Base-by-base conservation (phyloP, 1,140 invertebrate genomes). In the Pygmarrhopalites habei region DNA sequence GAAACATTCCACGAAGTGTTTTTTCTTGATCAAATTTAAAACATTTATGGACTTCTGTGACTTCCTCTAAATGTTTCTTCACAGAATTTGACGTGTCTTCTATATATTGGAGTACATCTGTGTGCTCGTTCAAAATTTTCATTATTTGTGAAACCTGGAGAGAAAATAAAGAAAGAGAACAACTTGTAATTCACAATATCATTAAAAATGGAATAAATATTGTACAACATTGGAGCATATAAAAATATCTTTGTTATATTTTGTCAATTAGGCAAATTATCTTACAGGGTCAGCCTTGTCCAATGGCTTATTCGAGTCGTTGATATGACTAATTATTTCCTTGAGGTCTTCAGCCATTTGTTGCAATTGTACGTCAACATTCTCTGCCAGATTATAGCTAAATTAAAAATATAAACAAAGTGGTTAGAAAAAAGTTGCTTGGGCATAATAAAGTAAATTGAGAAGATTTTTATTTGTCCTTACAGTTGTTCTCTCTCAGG, bases 21-120 rank as follows among this genome's bases (percentile, higher is more conserved):
- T 73, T 72, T 66, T 90, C 87, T 71, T 87, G 87, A 65, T 90
- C 86, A 66, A 85, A 81, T 64, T 85, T 79, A 64, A 89, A 82
- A 19, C 82, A 82, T 62, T 92, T 88, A 74, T 90, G 87, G 71
- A 89, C 83, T 69, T 89, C 86, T 44, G 85, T 82, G 23, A 94
- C 84, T 52, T 90, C 87, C 69, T 94, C 90, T 41, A 93, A 81
- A 73, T 87, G 86, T 23, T 83, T 83, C 49, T 83, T 86, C 25
- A 95, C 82, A 59, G 85, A 77, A 1, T 83, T 80, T 2, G 86
- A 86, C 44, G 85, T 86, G 60, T 85, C 81, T 74, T 92, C 89
- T 29, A 97, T 85, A 90, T 91, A 96, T 70, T 95, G 90, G 68
- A 98, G 79, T 0, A 91, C 93, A 64, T 93, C 92, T 86, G 95